Evolutionary conservation across 2,888 invertebrate genomes (phyloP).

Genomic region (Troilus luridus): DNA sequence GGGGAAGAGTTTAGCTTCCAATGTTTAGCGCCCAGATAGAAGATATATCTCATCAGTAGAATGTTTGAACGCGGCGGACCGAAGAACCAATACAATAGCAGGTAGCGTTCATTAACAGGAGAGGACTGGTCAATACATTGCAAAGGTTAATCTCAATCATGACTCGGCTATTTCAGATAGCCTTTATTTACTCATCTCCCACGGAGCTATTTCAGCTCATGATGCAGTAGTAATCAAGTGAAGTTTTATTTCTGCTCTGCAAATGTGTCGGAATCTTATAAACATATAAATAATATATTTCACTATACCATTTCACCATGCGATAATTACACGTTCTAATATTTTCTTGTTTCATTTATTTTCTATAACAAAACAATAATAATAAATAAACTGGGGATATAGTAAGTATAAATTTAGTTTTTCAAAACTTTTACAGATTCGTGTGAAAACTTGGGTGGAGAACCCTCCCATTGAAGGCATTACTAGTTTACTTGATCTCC

Average conservation of each 20-base stretch:
- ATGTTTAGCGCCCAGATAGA: not conserved
- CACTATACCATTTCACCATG: no score
- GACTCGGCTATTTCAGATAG: not conserved
- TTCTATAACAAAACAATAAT: no score
- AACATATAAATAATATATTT: no score
- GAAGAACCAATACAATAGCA: not conserved
- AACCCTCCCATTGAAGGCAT: no score
- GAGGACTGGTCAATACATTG: not conserved
- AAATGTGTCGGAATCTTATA: not conserved
- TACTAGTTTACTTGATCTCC: no score
- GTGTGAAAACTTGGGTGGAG: no score
- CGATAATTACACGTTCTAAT: no score
- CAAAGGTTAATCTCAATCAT: constrained; percentile 7
- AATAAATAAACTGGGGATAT: no score
- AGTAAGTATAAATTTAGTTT: no score
- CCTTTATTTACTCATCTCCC: constrained; percentile 4
- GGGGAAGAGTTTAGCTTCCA: not conserved
- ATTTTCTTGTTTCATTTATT: no score
- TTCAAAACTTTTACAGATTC: no score
- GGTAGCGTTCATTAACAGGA: not conserved
- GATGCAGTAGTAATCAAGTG: not conserved
- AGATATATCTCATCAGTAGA: not conserved
- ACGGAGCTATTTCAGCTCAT: not conserved
- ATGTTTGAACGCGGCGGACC: not conserved
- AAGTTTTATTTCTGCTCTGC: not conserved